Evolutionary conservation across 2,888 invertebrate species (phyloP), one percentile per base, ranked within the genome.

Genomic region (Drosophila robusta): DNA sequence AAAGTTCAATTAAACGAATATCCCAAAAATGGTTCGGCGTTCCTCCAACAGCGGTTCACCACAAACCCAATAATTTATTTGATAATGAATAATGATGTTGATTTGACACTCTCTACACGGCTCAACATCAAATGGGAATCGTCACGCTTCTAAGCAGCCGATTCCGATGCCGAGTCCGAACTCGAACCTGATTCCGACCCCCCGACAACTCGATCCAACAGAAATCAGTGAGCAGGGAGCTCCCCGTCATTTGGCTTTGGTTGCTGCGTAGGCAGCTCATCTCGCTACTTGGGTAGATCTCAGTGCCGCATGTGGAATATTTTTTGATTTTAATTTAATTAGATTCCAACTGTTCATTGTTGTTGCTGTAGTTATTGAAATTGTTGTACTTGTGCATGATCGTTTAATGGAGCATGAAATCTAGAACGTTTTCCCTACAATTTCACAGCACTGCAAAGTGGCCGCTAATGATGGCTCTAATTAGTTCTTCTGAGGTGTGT

Each of bases 1-100:
- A 73, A 79, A 84, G 70, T 89, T 76, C 87, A 89, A 86, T 88
- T 86, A 88, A 79, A 89, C 60, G 77, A 58, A 62, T 65, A 63
- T 60, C 51, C 64, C 56, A 61, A 56, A 72, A 50, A 65, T 61
- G 36, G n/a, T 61, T 36, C 22, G 18, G 11, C 22, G 39, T 49
- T 16, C 32, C 60, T 72, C 82, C 88, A 86, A 88, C 82, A 86
- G 82, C 62, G 58, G 66, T 58, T 69, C 44, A 78, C 83, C 88
- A 72, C 89, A 78, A 79, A 65, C 76, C 75, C 68, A 65, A 74
- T 47, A 64, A 80, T 89, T 67, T 87, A 89, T 89, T 87, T 87
- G 87, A 78, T 89, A 87, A 89, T 86, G 90, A 86, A 84, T 86
- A 86, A 86, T 86, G 85, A 86, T 89, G 85, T 77, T 80, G 90